Evolutionary conservation across 2,888 invertebrate species (phyloP).

Genomic region (Ophion slaviceki): DNA sequence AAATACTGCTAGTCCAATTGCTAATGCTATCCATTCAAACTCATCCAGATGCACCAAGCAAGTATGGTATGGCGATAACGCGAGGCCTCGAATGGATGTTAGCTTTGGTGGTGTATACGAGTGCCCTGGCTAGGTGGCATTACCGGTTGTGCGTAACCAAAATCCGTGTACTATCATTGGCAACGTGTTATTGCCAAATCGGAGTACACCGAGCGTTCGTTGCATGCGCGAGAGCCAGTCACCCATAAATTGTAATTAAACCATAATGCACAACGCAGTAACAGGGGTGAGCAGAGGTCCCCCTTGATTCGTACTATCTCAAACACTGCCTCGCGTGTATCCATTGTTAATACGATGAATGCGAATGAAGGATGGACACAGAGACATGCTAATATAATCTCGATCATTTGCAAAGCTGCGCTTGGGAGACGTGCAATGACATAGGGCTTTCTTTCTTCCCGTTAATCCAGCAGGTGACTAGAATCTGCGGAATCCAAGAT

Average conservation of each 20-base stretch:
- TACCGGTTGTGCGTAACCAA: conserved; percentile 42
- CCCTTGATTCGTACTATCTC: conserved; percentile 56
- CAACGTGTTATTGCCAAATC: conserved; percentile 70
- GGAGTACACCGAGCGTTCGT: conserved; percentile 59
- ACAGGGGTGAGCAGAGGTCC: conserved; percentile 41
- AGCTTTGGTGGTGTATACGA: conserved; percentile 38
- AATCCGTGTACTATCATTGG: conserved; percentile 46
- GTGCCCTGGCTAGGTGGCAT: conserved; percentile 42
- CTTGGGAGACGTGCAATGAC: background rate
- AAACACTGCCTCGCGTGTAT: conserved; percentile 60
- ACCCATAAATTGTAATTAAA: conserved; percentile 78
- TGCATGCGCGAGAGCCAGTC: conserved; percentile 71
- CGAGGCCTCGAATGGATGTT: conserved; percentile 60
- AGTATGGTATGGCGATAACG: conserved; percentile 40
- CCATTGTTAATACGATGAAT: conserved; percentile 47
- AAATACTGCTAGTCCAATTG: background rate
- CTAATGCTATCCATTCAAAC: conserved; percentile 2
- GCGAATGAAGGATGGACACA: conserved; percentile 41
- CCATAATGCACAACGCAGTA: conserved; percentile 72
- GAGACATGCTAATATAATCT: conserved; percentile 23
- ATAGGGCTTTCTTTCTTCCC: background rate
- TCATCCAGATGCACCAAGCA: conserved; percentile 1
- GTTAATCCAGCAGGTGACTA: background rate
- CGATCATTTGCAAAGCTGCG: conserved; percentile 13
- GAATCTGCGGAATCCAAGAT: conserved; percentile 50